Evolutionary conservation across 2,113 vertebrate species (phyloP).

Genomic region (Osmerus eperlanus): DNA sequence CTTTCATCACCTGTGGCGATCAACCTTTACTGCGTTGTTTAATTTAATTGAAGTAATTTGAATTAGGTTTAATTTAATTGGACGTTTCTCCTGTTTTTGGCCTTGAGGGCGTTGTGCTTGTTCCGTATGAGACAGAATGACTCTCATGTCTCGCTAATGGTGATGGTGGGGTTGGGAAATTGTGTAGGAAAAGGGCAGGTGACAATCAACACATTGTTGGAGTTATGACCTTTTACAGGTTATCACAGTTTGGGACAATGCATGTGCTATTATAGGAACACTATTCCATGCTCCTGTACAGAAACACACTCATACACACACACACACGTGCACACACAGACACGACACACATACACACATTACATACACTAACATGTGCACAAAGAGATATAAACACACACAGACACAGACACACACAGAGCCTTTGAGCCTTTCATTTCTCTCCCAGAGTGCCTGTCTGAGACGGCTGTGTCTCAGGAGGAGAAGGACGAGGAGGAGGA

Average conservation of each 20-base stretch:
- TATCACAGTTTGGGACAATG: not conserved
- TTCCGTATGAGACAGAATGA: conserved; percentile 47
- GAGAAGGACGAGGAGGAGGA: not conserved
- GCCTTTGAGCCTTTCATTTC: not conserved
- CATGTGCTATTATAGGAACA: not conserved
- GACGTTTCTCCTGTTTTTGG: conserved; percentile 36
- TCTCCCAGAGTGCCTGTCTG: conserved; percentile 8
- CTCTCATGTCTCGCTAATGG: conserved; percentile 58
- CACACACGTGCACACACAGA: not conserved
- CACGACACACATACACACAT: not conserved
- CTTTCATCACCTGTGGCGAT: conserved; percentile 44
- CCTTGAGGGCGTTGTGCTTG: conserved; percentile 48
- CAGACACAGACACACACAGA: not conserved
- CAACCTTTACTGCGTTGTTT: conserved; percentile 57
- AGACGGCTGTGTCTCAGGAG: not conserved
- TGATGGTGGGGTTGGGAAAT: conserved; percentile 37
- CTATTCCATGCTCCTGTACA: not conserved
- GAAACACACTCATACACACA: not conserved
- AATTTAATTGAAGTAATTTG: conserved; percentile 66
- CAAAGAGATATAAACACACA: not conserved
- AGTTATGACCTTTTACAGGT: conserved; percentile 4
- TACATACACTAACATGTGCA: not conserved
- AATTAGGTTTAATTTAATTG: conserved; percentile 70
- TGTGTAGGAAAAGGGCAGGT: conserved; percentile 49
- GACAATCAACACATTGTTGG: conserved; percentile 42